A percentile compares a stretch with the other conserved stretches of the same genome.
Conservation (phyloP, 2,888 invertebrate species). For the Lasiommata megera region DNA sequence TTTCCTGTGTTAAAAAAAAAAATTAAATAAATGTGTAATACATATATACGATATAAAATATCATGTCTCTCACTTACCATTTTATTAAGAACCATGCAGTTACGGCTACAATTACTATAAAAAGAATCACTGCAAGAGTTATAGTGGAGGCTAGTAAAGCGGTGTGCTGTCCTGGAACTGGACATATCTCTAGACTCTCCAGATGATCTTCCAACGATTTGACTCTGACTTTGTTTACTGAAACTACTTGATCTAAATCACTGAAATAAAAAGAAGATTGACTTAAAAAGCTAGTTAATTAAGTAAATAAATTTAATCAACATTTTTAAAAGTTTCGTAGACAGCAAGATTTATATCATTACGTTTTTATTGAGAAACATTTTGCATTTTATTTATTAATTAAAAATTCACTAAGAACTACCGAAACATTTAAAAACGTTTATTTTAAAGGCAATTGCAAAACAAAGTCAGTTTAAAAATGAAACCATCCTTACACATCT, state of each 20-base stretch:
- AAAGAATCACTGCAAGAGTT: constrained; percentile 60
- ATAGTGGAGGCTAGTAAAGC: constrained; percentile 68
- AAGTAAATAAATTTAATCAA: too few species aligned
- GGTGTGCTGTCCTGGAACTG: constrained; percentile 51
- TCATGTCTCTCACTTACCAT: constrained; percentile 47
- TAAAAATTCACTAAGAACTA: too few species aligned
- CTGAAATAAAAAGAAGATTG: constrained; percentile 45
- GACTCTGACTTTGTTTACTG: constrained; percentile 49
- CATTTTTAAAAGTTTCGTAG: too few species aligned
- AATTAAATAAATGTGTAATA: constrained; percentile 40
- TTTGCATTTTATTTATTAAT: too few species aligned
- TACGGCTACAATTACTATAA: constrained; percentile 55
- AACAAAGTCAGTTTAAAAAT: too few species aligned
- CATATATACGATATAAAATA: constrained; percentile 27
- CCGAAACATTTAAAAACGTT: too few species aligned
- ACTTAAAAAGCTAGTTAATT: background rate
- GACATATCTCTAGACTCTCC: constrained; percentile 49
- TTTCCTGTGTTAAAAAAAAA: constrained; percentile 45
- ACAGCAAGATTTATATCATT: too few species aligned
- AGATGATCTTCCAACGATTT: constrained; percentile 69
- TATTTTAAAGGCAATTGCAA: too few species aligned
- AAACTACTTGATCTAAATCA: constrained; percentile 54
- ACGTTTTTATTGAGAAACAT: too few species aligned
- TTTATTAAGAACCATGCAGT: constrained; percentile 59
- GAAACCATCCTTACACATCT: too few species aligned